Base-by-base conservation (phyloP, 92 coral and sea anemone species). In the Siderastrea radians region DNA sequence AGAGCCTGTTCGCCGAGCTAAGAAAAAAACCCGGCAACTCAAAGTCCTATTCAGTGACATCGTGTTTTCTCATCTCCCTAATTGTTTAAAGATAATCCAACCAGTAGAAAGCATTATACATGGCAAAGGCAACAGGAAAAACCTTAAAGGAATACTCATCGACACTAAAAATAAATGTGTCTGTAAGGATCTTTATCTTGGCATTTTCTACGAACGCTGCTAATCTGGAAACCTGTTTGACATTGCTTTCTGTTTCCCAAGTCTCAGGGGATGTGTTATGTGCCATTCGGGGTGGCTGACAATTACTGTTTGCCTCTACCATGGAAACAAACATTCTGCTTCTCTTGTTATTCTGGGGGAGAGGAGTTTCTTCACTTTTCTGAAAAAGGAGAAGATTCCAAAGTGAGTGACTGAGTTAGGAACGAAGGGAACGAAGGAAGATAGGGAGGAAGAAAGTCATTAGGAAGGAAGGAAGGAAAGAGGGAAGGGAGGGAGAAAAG, bases 91-190 rank as follows among this genome's bases (percentile, higher is more conserved):
- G 52, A 17, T 64, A 62, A 2, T 49, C 83, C 59, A 75, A 10
- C 93, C 93, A 94, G 55, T 89, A 94, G 54, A 85, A 76, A 6
- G 87, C 87, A 45, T 91, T 94, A 69, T 77, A 94, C 57, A 94
- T 14, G 0, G 91, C 80, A 83, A 94, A 94, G 11, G 83, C 81
- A 48, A 94, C 70, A n/a, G 95, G 95, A 60, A 94, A 94, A 47
- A 87, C 49, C 45, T 66, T 88, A n/a, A 90, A 85, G 63, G 95
- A 87, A 75, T 89, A 89, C 60, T 89, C 86, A 50, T 94, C 96
- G 19, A 94, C 86, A 10, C 59, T 49, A 48, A 6, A 47, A 48
- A 79, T 63, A 19, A 63, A 79, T 3, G 10, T 8, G 57, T 79
- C 49, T 6, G 72, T 50, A 7, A 63, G 72, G 63, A 62, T 63